These are phyloP conservation scores for Acrocephalus kingi DNA, from an alignment of 2,113 vertebrate genomes.

Conservation along the genomic window DNA sequence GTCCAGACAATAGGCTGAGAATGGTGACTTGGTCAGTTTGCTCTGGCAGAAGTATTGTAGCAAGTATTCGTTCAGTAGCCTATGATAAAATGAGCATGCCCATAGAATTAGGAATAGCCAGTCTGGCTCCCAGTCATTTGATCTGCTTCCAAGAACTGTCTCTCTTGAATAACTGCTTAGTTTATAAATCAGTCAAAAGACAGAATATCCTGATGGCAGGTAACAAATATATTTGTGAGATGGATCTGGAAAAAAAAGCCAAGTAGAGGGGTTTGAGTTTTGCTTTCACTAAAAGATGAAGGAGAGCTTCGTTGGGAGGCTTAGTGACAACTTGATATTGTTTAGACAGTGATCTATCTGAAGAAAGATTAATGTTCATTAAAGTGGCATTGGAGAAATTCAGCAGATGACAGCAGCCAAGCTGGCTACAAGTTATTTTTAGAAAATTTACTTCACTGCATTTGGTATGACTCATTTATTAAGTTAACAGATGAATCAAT, in stretches of 20 bases:
- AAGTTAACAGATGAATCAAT: slow-evolving; percentile 43
- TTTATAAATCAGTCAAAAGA: not conserved
- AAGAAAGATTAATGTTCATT: slow-evolving; percentile 61
- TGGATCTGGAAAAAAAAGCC: not conserved
- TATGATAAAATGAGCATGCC: not conserved
- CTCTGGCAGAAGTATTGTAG: not conserved
- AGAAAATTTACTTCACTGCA: slow-evolving; percentile 25
- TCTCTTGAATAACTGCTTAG: not conserved
- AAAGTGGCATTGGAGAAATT: slow-evolving; percentile 49
- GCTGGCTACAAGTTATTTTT: slow-evolving; percentile 60
- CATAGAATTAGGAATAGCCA: not conserved
- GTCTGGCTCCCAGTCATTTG: not conserved
- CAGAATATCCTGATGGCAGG: not conserved
- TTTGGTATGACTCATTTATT: slow-evolving; percentile 55
- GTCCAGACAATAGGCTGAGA: not conserved
- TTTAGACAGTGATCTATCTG: slow-evolving; percentile 46
- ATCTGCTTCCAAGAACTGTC: not conserved
- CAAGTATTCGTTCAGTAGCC: not conserved
- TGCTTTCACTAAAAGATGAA: not conserved
- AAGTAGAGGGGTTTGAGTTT: not conserved
- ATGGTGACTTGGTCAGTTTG: not conserved
- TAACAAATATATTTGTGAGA: not conserved
- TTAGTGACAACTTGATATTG: slow-evolving; percentile 22
- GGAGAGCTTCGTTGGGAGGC: not conserved
- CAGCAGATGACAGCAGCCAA: slow-evolving; percentile 56